Conservation (phyloP, 2,797 vertebrate genomes). For the Allobates femoralis region DNA sequence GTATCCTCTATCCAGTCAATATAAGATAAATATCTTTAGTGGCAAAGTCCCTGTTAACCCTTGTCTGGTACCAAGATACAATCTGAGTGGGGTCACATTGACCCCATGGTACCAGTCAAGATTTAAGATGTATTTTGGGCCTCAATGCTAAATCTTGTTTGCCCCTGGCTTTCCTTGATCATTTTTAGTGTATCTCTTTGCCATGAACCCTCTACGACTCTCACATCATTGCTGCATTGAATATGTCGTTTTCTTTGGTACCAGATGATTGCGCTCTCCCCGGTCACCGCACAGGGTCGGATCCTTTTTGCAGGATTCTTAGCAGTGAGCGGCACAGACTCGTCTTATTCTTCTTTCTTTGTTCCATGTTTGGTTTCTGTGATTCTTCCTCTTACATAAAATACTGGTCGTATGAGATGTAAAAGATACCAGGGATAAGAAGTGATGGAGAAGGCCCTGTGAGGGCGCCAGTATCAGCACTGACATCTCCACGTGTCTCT, state of each 20-base stretch:
- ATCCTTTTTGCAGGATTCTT: constrained; percentile 5
- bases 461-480: not conserved
- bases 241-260: not conserved
- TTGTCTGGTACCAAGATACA: too few species aligned
- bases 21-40: too few species aligned
- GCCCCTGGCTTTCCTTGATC: too few species aligned
- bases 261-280: not conserved
- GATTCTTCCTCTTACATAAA: not conserved
- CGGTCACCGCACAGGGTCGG: constrained; percentile 18
- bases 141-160: too few species aligned
- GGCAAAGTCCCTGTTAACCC: too few species aligned
- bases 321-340: constrained; percentile 12
- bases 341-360: constrained; percentile 13
- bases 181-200: not conserved
- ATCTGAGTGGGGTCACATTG: too few species aligned
- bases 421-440: not conserved
- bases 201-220: not conserved
- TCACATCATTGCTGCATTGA: not conserved
- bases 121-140: too few species aligned
- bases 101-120: too few species aligned
- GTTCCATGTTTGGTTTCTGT: not conserved
- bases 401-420: not conserved
- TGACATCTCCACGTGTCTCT: not conserved
- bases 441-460: not conserved
- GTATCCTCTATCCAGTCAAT: too few species aligned